Percentiles rank a stretch among this genome's conserved stretches.
These are phyloP conservation scores for Eupithecia pulchellata DNA, from an alignment of 2,888 invertebrate species.

Conservation along the genomic window DNA sequence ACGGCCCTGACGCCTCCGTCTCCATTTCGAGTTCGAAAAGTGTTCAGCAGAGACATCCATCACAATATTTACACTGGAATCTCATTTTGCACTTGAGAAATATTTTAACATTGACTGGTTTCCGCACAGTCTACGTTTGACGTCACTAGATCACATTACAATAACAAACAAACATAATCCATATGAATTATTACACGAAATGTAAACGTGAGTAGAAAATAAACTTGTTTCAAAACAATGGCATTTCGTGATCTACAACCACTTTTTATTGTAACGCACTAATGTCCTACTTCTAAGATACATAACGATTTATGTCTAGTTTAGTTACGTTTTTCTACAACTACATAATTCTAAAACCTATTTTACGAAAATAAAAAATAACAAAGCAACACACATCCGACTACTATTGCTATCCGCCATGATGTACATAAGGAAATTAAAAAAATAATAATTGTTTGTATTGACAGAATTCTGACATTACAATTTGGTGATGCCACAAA, in stretches of 20 bases:
- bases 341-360: conserved; percentile 26
- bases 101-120: conserved; percentile 20
- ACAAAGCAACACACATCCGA: conserved; percentile 79
- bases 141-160: conserved; percentile 21
- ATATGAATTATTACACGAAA: conserved; percentile 45
- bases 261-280: conserved; percentile 6
- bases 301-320: conserved; percentile 13
- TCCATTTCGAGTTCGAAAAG: conserved; percentile 56
- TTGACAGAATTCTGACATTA: conserved; percentile 51
- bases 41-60: conserved; percentile 63
- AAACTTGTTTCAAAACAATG: conserved; percentile 26
- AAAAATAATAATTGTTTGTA: conserved; percentile 38
- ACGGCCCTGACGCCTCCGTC: conserved; percentile 72
- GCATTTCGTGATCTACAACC: neutral
- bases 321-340: conserved; percentile 18
- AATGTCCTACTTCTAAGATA: conserved; percentile 4
- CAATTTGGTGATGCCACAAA: conserved; percentile 44
- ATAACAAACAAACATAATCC: conserved; percentile 25
- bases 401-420: conserved; percentile 69
- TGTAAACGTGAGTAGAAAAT: conserved; percentile 36
- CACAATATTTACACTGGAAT: conserved; percentile 51
- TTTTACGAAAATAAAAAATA: conserved; percentile 55
- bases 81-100: conserved; percentile 52
- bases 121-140: conserved; percentile 5
- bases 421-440: conserved; percentile 56